A percentile compares a stretch with the other conserved stretches of the same genome.
Evolutionary conservation across 2,888 invertebrate species (phyloP).

Genomic region (Lasioglossum malachurum): DNA sequence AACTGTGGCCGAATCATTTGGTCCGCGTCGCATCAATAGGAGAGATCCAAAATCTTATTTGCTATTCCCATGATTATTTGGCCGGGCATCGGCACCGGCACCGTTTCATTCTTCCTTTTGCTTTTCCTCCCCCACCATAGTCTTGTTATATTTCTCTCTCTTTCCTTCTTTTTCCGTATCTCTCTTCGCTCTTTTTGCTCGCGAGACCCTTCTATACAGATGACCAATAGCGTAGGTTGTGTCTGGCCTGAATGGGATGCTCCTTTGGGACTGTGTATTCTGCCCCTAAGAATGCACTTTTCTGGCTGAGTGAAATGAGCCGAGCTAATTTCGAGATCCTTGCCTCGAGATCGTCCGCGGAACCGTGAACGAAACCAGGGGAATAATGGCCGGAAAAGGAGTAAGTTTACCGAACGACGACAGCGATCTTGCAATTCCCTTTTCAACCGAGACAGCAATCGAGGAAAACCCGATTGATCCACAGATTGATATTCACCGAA

Average conservation of each 20-base stretch:
- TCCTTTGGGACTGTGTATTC: conserved; percentile 75
- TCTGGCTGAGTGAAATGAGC: conserved; percentile 80
- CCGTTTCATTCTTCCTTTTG: conserved; percentile 40
- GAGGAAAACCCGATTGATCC: conserved; percentile 49
- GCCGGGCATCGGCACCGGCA: conserved; percentile 34
- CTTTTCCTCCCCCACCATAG: background rate
- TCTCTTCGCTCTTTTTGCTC: conserved; percentile 5
- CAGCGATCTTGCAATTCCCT: conserved; percentile 58
- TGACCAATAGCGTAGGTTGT: conserved; percentile 80
- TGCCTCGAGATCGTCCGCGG: conserved; percentile 53
- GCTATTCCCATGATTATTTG: conserved; percentile 82
- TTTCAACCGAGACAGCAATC: conserved; percentile 28
- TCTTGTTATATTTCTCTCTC: background rate
- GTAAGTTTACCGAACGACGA: conserved; percentile 66
- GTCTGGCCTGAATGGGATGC: conserved; percentile 72
- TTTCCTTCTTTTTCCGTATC: background rate
- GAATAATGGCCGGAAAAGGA: conserved; percentile 58
- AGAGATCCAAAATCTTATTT: conserved; percentile 80
- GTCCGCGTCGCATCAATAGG: conserved; percentile 71
- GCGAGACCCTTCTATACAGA: conserved; percentile 70
- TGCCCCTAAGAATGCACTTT: conserved; percentile 77
- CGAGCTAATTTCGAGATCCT: conserved; percentile 75
- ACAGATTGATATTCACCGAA: conserved; percentile 31
- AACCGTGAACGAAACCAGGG: conserved; percentile 27
- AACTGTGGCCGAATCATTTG: conserved; percentile 74